Conservation (phyloP, 2,797 vertebrate genomes). For the Diceros bicornis region DNA sequence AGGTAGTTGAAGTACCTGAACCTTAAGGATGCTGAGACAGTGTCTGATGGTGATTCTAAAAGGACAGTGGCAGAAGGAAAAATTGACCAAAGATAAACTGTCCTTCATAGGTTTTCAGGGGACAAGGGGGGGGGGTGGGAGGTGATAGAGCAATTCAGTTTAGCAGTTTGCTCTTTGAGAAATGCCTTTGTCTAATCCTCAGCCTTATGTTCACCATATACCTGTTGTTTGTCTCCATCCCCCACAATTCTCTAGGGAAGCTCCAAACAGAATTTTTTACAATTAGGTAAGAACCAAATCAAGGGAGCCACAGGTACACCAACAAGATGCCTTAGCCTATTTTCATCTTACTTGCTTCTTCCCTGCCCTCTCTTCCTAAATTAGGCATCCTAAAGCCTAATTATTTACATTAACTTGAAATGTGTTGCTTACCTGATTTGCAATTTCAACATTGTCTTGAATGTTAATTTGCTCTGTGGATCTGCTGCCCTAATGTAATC, state of each 20-base stretch:
- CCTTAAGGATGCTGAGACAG: not conserved
- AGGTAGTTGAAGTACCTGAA: not conserved
- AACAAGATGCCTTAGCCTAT: not conserved
- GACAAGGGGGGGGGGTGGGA: not conserved
- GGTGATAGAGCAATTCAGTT: not conserved
- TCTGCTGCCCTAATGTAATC: not conserved
- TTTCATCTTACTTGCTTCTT: not conserved
- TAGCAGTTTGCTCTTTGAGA: not conserved
- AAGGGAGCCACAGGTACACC: not conserved
- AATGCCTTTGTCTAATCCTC: not conserved
- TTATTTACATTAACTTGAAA: constrained; percentile 37
- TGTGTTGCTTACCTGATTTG: constrained; percentile 7
- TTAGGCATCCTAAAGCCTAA: not conserved
- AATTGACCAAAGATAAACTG: not conserved
- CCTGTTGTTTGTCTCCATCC: not conserved
- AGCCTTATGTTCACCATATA: not conserved
- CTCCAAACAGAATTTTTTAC: not conserved
- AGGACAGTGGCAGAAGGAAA: not conserved
- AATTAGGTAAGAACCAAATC: not conserved
- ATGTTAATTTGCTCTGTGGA: not conserved
- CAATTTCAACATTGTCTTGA: not conserved
- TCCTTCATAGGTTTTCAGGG: not conserved
- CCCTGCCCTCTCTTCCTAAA: not conserved
- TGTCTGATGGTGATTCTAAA: not conserved
- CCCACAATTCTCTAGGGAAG: not conserved